These are phyloP conservation scores for Microtus ochrogaster DNA, from an alignment of 2,113 vertebrate species.

Conservation along the genomic window DNA sequence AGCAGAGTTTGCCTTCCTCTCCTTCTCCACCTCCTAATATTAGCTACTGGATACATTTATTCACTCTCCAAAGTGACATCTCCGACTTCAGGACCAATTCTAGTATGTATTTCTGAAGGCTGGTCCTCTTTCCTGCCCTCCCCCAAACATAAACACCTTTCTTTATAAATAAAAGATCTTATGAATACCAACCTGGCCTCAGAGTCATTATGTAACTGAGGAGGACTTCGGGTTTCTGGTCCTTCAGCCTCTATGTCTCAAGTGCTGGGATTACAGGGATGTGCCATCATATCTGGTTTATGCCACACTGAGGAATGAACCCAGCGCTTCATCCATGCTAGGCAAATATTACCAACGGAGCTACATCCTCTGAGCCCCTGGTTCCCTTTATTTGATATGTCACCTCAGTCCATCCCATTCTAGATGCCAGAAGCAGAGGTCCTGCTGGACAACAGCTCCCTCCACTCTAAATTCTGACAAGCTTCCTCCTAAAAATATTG, in stretches of 20 bases:
- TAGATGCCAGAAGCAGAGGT: not conserved
- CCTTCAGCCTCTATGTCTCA: not conserved
- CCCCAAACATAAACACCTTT: not conserved
- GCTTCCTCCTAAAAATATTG: not conserved
- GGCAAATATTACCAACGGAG: not conserved
- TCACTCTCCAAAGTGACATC: not conserved
- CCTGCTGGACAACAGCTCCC: not conserved
- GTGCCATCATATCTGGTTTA: not conserved
- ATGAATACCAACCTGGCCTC: not conserved
- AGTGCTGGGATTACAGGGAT: not conserved
- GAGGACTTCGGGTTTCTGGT: not conserved
- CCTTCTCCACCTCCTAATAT: not conserved
- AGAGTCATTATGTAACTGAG: not conserved
- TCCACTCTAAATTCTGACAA: slow-evolving; percentile 30
- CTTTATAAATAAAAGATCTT: not conserved
- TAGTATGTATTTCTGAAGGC: slow-evolving; percentile 27
- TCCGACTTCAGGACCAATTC: not conserved
- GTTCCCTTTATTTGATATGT: not conserved
- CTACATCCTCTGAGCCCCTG: not conserved
- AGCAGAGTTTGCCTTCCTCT: not conserved
- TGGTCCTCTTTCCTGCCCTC: not conserved
- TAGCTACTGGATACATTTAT: not conserved
- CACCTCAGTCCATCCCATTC: not conserved
- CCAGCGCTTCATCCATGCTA: not conserved
- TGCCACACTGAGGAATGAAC: not conserved